A percentile compares a stretch with the other conserved stretches of the same genome.
Conservation (phyloP, 2,888 invertebrate genomes). For the Mythimna albipuncta region DNA sequence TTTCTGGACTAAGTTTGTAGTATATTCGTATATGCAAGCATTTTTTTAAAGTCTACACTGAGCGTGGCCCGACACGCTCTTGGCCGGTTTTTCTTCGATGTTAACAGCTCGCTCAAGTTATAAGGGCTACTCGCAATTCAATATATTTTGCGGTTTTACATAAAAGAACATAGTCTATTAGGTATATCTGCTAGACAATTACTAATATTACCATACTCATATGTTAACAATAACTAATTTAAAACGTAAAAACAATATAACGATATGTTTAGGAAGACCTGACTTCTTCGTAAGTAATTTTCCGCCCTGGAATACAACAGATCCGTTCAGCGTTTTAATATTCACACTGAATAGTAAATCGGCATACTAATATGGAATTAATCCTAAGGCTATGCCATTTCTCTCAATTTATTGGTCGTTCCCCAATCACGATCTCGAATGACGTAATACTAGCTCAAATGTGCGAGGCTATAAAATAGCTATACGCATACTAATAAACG, state of each 20-base stretch:
- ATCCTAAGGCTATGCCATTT: conserved; percentile 3
- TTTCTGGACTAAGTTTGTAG: too few relatives aligned
- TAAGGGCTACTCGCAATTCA: neutral
- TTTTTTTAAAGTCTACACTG: too few relatives aligned
- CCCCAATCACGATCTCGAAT: conserved; percentile 54
- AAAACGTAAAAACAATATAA: too few relatives aligned
- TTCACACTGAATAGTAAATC: conserved; percentile 4
- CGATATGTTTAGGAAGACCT: too few relatives aligned
- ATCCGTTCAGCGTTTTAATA: conserved; percentile 5
- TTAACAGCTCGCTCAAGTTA: neutral
- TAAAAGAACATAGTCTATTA: neutral
- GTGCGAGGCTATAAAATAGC: conserved; percentile 67
- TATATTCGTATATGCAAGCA: too few relatives aligned
- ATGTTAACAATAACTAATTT: too few relatives aligned
- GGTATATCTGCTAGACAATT: neutral
- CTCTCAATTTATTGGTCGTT: conserved; percentile 23
- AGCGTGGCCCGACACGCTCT: too few relatives aligned
- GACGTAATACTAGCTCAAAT: conserved; percentile 69
- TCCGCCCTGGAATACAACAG: conserved; percentile 5
- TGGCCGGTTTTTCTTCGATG: conserved; percentile 1
- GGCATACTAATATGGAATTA: conserved; percentile 1
- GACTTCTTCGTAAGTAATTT: neutral
- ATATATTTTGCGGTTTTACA: conserved; percentile 16
- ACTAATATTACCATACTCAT: neutral
- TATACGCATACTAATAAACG: conserved; percentile 72